A percentile compares a stretch with the other conserved stretches of the same genome.
Evolutionary conservation across 2,797 vertebrate species (phyloP).

Genomic region (Hozukius guyotensis): DNA sequence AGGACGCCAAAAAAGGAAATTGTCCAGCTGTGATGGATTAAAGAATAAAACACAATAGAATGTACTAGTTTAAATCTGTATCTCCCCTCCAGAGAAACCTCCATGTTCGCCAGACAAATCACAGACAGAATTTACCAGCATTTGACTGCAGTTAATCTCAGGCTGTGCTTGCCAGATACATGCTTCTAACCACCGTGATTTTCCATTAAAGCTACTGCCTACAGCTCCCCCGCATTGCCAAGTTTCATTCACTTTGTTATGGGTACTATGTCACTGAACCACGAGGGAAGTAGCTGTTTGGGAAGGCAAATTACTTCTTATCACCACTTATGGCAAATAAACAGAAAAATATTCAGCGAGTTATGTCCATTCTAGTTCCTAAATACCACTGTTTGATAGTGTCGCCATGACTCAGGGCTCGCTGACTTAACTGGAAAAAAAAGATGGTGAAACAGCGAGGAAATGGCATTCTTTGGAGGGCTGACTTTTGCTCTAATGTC

Average conservation of each 20-base stretch:
- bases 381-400: background rate
- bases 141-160: conserved; percentile 27
- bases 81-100: background rate
- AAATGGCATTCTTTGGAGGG: conserved; percentile 1
- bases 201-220: conserved; percentile 18
- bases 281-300: background rate
- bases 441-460: background rate
- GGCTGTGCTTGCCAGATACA: conserved; percentile 23
- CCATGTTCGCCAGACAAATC: conserved; percentile 22
- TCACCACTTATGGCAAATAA: background rate
- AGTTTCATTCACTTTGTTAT: conserved; percentile 4
- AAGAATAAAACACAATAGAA: background rate
- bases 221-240: background rate
- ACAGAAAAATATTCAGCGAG: background rate
- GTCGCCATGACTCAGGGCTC: background rate
- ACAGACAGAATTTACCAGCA: conserved; percentile 19
- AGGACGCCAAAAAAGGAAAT: background rate
- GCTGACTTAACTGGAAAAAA: background rate
- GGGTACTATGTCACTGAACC: background rate
- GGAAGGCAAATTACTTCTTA: conserved; percentile 13
- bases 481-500: background rate
- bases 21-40: conserved; percentile 11
- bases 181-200: conserved; percentile 6
- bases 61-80: background rate
- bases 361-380: background rate